Base-by-base conservation (phyloP, 2,888 invertebrate genomes). In the Agrochola circellaris region DNA sequence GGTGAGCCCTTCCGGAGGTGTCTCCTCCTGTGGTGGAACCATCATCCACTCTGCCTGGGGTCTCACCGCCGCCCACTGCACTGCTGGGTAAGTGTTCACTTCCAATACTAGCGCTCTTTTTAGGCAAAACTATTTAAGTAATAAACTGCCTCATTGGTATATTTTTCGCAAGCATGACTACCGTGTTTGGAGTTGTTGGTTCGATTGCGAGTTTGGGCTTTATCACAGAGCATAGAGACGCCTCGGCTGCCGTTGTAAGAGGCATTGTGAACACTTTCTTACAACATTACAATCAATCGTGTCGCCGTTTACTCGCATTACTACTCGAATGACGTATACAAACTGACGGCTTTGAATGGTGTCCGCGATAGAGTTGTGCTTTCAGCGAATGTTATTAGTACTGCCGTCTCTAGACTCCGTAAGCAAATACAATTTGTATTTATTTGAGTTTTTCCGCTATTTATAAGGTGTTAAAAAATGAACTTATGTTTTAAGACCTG, bases 11-110 rank as follows among this genome's bases (percentile, higher is more conserved):
- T 23, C 17, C 0, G 94, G 94, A 0, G 67, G 15, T 0, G 93
- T 94, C 3, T 73, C 73, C 38, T 89, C 90, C 23, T 94, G 94
- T 54, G 93, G 94, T 1, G 94, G 88, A 2, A 88, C 91, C 69
- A 85, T 94, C 79, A 91, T 94, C 45, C 91, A 92, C 61, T 11
- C 75, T 7, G 88, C 89, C 30, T 94, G 94, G 93, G 93, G 86
- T 5, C 81, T 94, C 9, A 94, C 94, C 6, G 94, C 94, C 6
- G 94, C 93, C 26, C 94, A 94, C 74, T 94, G 94, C 70, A 92
- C 92, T 13, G 68, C 68, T 56, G 68, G 68, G 68, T 68, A 68
- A n/a, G 68, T 38, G 20, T 38, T 38, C 20, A 54, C 17, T 15
- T 38, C 15, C 23, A 23, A 34, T 2, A 9, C 64, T 34, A 34